Evolutionary conservation across 92 coral and sea anemone genomes (phyloP).

Genomic region (Epizoanthus rinbou): DNA sequence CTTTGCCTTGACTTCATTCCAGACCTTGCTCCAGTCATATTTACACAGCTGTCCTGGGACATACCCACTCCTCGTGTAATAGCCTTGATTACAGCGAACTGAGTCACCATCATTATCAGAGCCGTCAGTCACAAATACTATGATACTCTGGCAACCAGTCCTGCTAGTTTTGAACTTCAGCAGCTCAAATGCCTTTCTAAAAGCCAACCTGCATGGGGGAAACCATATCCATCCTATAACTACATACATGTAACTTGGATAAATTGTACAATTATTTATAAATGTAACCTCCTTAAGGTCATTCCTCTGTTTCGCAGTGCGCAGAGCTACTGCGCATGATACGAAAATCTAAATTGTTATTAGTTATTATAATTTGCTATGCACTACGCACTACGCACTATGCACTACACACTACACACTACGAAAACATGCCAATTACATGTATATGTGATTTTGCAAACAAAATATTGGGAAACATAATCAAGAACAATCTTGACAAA

Average conservation of each 20-base stretch:
- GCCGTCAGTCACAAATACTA: constrained; percentile 95
- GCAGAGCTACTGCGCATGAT: too few relatives aligned
- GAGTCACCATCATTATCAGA: constrained; percentile 94
- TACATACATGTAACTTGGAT: background rate
- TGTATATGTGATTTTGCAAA: too few relatives aligned
- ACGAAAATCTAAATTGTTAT: too few relatives aligned
- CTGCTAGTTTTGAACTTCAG: constrained; percentile 74
- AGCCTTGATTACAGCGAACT: constrained; percentile 92
- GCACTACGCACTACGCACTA: too few relatives aligned
- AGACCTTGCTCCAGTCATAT: constrained; percentile 93
- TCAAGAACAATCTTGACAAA: too few relatives aligned
- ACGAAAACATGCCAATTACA: too few relatives aligned
- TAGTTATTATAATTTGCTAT: too few relatives aligned
- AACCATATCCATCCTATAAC: background rate
- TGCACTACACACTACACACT: too few relatives aligned
- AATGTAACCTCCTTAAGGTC: too few relatives aligned
- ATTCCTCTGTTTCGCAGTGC: too few relatives aligned
- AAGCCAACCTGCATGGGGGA: constrained; percentile 69
- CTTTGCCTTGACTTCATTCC: constrained; percentile 82
- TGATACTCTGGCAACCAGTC: constrained; percentile 96
- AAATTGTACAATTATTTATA: background rate
- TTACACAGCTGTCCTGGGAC: constrained; percentile 93
- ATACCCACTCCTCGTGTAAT: constrained; percentile 97
- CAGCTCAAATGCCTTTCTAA: constrained; percentile 82
- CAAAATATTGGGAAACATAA: too few relatives aligned